Conservation (phyloP, 2,113 vertebrate species). For the Loxodonta africana region DNA sequence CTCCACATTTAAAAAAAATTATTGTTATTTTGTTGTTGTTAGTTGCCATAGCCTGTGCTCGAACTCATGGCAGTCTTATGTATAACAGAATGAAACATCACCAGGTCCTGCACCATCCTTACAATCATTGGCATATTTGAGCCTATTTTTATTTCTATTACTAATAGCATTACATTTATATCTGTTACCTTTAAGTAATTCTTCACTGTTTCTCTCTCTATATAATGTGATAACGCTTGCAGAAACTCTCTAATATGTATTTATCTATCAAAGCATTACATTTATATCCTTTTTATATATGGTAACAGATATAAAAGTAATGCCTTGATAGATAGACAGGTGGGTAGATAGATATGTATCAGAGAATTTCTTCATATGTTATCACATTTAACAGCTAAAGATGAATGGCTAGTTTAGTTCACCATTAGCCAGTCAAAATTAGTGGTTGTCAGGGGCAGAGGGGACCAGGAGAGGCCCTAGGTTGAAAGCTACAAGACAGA, state of each 20-base stretch:
- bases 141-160: neutral
- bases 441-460: neutral
- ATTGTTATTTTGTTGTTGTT: no score
- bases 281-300: neutral
- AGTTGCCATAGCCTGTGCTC: no score
- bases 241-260: no score
- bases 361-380: neutral
- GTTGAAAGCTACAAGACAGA: neutral
- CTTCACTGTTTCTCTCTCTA: neutral
- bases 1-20: neutral
- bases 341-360: neutral
- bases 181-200: neutral
- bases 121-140: no score
- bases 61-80: no score
- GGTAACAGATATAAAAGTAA: no score
- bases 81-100: no score
- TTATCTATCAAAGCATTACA: neutral
- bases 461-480: neutral
- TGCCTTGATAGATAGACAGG: no score
- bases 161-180: neutral
- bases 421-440: neutral
- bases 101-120: no score
- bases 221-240: neutral
- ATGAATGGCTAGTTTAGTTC: neutral
- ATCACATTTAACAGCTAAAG: neutral